These are phyloP conservation scores for Ectropis grisescens DNA, from an alignment of 1,140 invertebrate species.

Conservation along the genomic window DNA sequence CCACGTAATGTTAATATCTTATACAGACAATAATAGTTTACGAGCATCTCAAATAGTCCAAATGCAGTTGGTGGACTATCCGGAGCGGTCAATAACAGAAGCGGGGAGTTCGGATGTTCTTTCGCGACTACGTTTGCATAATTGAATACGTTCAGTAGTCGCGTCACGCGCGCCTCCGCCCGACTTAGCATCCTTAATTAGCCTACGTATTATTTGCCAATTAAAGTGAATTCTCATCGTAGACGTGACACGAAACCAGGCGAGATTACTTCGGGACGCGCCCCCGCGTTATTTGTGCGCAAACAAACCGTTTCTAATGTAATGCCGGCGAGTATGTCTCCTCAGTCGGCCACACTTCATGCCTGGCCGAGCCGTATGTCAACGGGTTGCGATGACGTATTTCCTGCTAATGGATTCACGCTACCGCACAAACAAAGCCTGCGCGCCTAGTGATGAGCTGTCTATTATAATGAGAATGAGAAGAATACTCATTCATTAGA, in stretches of 20 bases:
- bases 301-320: slow-evolving; percentile 25
- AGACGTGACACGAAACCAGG: slow-evolving; percentile 61
- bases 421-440: slow-evolving; percentile 10
- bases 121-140: slow-evolving; percentile 59
- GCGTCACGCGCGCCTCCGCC: slow-evolving; percentile 60
- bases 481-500: no score
- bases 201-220: slow-evolving; percentile 71
- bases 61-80: slow-evolving; percentile 1
- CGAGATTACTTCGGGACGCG: slow-evolving; percentile 25
- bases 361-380: not conserved
- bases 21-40: not conserved
- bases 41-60: not conserved
- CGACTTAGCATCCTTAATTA: slow-evolving; percentile 69
- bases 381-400: slow-evolving; percentile 7
- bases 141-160: slow-evolving; percentile 64
- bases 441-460: slow-evolving; percentile 7
- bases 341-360: no score
- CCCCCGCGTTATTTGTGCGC: slow-evolving; percentile 29
- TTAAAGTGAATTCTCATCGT: slow-evolving; percentile 69
- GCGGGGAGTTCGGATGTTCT: slow-evolving; percentile 35
- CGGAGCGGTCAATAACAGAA: slow-evolving; percentile 30
- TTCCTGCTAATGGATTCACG: slow-evolving; percentile 11
- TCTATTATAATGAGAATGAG: slow-evolving; percentile 14
- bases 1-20: no score
- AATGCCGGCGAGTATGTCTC: no score